A percentile compares a stretch with the other conserved stretches of the same genome.
These are phyloP conservation scores for Tachysurus fulvidraco DNA, from an alignment of 2,113 vertebrate species.

Conservation along the genomic window DNA sequence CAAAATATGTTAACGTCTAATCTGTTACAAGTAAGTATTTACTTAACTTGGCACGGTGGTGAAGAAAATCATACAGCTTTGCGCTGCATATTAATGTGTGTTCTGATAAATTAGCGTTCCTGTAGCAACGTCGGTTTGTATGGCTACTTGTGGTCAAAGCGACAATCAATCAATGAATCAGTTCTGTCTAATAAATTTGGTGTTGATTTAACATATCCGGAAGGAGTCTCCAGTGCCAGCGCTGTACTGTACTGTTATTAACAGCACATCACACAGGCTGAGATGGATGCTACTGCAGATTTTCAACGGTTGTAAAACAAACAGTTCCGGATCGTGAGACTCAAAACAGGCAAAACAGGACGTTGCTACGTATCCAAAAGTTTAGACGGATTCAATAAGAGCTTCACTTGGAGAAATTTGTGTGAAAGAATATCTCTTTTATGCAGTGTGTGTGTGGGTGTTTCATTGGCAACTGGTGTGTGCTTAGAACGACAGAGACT, in stretches of 20 bases:
- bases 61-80: background rate
- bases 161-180: background rate
- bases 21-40: conserved; percentile 27
- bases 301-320: too few relatives aligned
- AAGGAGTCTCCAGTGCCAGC: background rate
- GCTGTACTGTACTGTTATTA: background rate
- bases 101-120: background rate
- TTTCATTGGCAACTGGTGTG: too few relatives aligned
- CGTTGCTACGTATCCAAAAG: too few relatives aligned
- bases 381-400: too few relatives aligned
- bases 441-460: too few relatives aligned
- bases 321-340: too few relatives aligned
- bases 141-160: background rate
- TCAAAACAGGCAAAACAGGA: too few relatives aligned
- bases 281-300: too few relatives aligned
- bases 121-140: background rate
- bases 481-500: too few relatives aligned
- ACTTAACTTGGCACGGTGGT: conserved; percentile 15
- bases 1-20: conserved; percentile 35
- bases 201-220: background rate
- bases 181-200: background rate
- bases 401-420: too few relatives aligned
- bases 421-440: too few relatives aligned
- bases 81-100: background rate
- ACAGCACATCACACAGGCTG: too few relatives aligned